A percentile compares a stretch with the other conserved stretches of the same genome.
phyloP scores from a whole-genome alignment of 1,140 invertebrate genomes.

The Arctopsyche grandis region DNA sequence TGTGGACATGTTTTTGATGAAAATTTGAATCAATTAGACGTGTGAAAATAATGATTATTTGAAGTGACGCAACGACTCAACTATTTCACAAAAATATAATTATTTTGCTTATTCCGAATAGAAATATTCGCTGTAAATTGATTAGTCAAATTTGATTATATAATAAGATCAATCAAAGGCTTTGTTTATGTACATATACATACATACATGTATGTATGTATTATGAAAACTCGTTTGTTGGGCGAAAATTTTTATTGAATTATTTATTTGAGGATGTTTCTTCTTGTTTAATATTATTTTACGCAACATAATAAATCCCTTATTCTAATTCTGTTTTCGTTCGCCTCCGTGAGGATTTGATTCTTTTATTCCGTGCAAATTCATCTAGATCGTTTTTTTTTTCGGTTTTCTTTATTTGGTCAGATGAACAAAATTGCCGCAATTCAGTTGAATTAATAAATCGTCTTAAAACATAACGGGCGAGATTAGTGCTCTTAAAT shows the following conservation, averaged over 20 bases:
- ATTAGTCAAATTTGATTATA: neutral
- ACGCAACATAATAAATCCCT: constrained; percentile 8
- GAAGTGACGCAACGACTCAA: no score
- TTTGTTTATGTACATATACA: neutral
- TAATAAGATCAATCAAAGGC: neutral
- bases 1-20: no score
- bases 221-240: neutral
- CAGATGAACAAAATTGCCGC: neutral
- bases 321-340: constrained; percentile 13
- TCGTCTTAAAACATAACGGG: neutral
- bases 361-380: neutral
- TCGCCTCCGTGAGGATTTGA: neutral
- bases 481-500: no score
- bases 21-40: no score
- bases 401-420: neutral
- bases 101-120: neutral
- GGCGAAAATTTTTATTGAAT: neutral
- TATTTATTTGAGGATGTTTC: neutral
- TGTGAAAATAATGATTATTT: no score
- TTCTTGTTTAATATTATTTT: neutral
- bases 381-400: neutral
- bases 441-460: neutral
- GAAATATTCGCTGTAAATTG: neutral
- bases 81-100: neutral
- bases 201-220: neutral